Percentiles rank a stretch among this genome's conserved stretches.
These are phyloP conservation scores for Habropoda laboriosa DNA, from an alignment of 1,140 invertebrate genomes.

Conservation along the genomic window DNA sequence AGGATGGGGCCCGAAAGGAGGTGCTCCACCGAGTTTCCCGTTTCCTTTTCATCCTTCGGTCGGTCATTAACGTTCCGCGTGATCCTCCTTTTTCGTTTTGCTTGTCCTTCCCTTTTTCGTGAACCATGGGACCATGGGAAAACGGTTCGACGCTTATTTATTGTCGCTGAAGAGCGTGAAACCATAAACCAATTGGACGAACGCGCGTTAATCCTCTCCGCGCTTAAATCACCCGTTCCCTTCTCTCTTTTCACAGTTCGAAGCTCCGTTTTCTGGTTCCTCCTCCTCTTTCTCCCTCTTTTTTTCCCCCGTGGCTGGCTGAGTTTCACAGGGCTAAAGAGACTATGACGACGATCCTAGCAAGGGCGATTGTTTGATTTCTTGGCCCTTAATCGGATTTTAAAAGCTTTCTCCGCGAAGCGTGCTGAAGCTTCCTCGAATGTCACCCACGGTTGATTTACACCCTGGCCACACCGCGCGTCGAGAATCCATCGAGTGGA, in stretches of 20 bases:
- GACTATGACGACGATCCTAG: too few relatives aligned
- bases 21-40: background rate
- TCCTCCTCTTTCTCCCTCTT: constrained; percentile 33
- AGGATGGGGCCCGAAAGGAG: background rate
- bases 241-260: background rate
- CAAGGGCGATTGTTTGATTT: constrained; percentile 31
- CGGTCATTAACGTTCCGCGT: constrained; percentile 15
- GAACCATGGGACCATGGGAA: too few relatives aligned
- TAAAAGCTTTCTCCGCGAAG: background rate
- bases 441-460: background rate
- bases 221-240: constrained; percentile 26
- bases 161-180: constrained; percentile 30
- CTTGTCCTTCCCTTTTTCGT: background rate
- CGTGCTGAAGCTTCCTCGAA: background rate
- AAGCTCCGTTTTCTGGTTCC: background rate
- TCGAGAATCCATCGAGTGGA: constrained; percentile 2
- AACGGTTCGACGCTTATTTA: constrained; percentile 34
- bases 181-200: constrained; percentile 46
- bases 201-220: constrained; percentile 24
- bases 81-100: background rate
- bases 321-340: background rate
- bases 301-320: background rate
- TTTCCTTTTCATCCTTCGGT: constrained; percentile 9
- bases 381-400: constrained; percentile 32
- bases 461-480: too few relatives aligned